Evolutionary conservation across 2,113 vertebrate species (phyloP).

Genomic region (Podarcis cretensis): DNA sequence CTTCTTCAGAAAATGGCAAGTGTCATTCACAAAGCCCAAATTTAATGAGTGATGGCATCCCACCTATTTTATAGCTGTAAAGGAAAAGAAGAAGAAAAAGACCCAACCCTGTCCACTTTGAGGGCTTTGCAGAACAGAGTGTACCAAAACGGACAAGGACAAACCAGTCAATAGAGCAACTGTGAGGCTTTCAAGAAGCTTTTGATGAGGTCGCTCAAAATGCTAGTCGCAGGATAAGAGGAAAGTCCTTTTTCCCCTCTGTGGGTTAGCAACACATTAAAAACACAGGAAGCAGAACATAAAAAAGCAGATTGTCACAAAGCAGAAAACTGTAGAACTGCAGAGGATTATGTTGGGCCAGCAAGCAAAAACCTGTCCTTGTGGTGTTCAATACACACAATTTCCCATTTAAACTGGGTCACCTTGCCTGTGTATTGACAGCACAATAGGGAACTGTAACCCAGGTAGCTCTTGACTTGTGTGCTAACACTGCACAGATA

Average conservation of each 20-base stretch:
- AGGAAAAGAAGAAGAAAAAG: neutral
- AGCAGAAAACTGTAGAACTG: neutral
- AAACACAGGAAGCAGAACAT: neutral
- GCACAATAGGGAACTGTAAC: no score
- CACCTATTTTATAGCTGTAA: neutral
- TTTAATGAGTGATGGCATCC: constrained; percentile 24
- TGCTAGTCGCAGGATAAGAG: neutral
- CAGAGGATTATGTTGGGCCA: neutral
- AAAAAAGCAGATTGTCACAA: neutral
- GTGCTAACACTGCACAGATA: neutral
- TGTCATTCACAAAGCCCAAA: constrained; percentile 11
- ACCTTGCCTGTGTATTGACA: no score
- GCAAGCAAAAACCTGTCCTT: neutral
- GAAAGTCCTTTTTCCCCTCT: neutral
- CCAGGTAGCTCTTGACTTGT: neutral
- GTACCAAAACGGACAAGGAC: neutral
- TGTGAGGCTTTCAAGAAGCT: neutral
- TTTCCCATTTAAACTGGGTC: neutral
- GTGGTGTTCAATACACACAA: neutral
- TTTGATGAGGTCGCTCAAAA: neutral
- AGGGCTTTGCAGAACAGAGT: neutral
- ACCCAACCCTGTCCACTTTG: constrained; percentile 17
- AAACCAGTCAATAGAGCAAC: neutral
- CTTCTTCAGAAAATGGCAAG: constrained; percentile 23
- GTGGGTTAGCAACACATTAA: neutral